Evolutionary conservation across 2,888 invertebrate species (phyloP).

Genomic region (Venusia cambrica): DNA sequence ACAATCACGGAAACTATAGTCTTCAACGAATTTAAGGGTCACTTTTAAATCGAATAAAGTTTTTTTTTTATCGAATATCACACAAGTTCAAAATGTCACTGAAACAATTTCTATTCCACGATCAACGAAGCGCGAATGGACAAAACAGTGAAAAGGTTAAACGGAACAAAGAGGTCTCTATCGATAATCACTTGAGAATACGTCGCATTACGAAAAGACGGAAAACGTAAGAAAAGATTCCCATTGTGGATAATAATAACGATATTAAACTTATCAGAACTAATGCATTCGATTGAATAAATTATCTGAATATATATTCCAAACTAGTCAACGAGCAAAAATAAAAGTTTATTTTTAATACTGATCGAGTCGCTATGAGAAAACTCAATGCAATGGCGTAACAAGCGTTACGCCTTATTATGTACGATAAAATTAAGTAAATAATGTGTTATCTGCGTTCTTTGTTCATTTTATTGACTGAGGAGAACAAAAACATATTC

Average conservation of each 20-base stretch:
- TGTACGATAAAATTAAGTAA: conserved; percentile 8
- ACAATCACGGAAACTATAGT: conserved; percentile 3
- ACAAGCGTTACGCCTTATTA: conserved; percentile 19
- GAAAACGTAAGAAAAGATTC: conserved; percentile 69
- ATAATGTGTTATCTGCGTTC: conserved; percentile 20
- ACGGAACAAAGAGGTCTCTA: no score
- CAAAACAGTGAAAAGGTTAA: no score
- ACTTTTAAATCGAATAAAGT: conserved; percentile 3
- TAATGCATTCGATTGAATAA: no score
- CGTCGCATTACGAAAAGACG: conserved; percentile 65
- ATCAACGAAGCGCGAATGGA: no score
- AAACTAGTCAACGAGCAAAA: no score
- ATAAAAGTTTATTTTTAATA: no score
- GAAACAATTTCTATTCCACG: no score
- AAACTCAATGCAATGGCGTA: conserved; percentile 21
- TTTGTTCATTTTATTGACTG: conserved; percentile 12
- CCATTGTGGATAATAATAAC: conserved; percentile 52
- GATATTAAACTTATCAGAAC: no score
- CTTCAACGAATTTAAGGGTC: not conserved
- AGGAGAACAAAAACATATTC: conserved; percentile 6
- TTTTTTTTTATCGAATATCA: no score
- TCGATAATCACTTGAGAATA: conserved; percentile 39
- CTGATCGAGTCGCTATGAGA: not conserved
- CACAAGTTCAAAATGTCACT: no score
- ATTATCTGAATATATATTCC: no score